These are phyloP conservation scores for Paratilapia polleni DNA, from an alignment of 2,113 vertebrate species.

Conservation along the genomic window DNA sequence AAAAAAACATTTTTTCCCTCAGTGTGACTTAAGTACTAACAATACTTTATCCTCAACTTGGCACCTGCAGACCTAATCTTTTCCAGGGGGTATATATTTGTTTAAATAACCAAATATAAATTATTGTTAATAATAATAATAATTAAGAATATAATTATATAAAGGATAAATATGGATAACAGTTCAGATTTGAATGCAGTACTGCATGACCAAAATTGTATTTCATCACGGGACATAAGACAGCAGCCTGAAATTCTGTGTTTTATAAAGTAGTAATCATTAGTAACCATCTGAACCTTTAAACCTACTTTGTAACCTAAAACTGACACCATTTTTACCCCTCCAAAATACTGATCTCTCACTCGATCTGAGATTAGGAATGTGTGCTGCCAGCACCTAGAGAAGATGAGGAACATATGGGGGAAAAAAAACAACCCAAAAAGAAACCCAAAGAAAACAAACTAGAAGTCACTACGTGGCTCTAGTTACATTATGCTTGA, in stretches of 20 bases:
- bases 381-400: conserved; percentile 44
- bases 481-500: conserved; percentile 55
- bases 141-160: background rate
- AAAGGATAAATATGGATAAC: background rate
- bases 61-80: conserved; percentile 27
- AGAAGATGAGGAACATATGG: conserved; percentile 24
- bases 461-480: conserved; percentile 51
- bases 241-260: background rate
- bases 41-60: conserved; percentile 11
- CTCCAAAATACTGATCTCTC: conserved; percentile 28
- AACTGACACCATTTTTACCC: background rate
- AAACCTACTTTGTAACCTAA: background rate
- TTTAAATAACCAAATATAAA: conserved; percentile 22
- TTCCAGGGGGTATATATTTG: background rate
- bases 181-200: background rate
- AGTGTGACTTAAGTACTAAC: conserved; percentile 18
- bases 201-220: background rate
- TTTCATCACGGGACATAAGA: background rate
- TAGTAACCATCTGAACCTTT: background rate
- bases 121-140: background rate
- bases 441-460: background rate
- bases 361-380: conserved; percentile 42
- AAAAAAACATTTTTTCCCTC: background rate
- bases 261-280: conserved; percentile 36
- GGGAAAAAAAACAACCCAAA: background rate